phyloP scores from a whole-genome alignment of 2,888 invertebrate genomes.

The Lithophane semibrunnea region DNA sequence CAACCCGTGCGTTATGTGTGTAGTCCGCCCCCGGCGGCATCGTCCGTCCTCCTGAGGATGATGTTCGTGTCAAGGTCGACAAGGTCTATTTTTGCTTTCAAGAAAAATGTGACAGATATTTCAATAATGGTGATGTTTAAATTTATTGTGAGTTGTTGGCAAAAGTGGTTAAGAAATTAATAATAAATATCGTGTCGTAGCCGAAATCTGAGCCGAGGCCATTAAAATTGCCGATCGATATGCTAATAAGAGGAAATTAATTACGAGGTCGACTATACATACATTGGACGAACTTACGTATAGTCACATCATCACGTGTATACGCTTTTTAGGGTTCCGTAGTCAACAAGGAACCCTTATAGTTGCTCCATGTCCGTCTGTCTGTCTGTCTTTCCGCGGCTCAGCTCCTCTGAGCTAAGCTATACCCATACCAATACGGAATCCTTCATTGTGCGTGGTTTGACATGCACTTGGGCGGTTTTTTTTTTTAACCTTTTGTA shows the following conservation, averaged over 20 bases:
- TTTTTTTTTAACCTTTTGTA: constrained; percentile 1
- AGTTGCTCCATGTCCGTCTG: too few species aligned
- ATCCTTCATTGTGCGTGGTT: too few species aligned
- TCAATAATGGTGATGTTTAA: background rate
- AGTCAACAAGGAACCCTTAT: too few species aligned
- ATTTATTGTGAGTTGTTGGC: background rate
- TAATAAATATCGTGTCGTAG: background rate
- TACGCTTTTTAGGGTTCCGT: background rate
- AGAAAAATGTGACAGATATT: background rate
- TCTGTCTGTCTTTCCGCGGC: too few species aligned
- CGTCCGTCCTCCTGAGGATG: too few species aligned
- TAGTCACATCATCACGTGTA: background rate
- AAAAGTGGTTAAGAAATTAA: background rate
- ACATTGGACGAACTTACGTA: background rate
- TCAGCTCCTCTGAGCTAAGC: too few species aligned
- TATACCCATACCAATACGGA: too few species aligned
- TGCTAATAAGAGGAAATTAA: background rate
- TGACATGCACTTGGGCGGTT: background rate
- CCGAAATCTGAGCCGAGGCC: background rate
- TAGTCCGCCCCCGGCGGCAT: too few species aligned
- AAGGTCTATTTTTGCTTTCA: background rate
- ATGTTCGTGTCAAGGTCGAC: too few species aligned
- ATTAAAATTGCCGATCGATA: background rate
- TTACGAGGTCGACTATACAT: background rate
- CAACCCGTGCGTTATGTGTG: too few species aligned